phyloP scores from a whole-genome alignment of 2,113 vertebrate species.

The Raja brachyura region DNA sequence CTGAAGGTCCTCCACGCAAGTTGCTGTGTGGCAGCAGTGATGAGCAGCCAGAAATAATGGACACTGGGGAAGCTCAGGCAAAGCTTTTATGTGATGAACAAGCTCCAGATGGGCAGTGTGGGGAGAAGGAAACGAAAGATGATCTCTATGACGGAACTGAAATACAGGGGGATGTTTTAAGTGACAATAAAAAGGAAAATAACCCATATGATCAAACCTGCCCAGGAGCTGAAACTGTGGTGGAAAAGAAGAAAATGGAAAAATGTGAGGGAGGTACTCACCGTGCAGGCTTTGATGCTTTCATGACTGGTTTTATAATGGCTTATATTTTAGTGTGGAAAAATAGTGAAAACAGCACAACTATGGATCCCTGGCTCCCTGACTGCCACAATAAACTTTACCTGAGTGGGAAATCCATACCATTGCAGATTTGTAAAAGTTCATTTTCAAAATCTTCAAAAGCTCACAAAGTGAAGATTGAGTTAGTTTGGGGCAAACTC shows the following conservation, averaged over 20 bases:
- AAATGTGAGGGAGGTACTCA: conserved; percentile 62
- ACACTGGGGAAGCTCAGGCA: background rate
- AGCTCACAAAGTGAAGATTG: conserved; percentile 84
- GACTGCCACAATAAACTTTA: conserved; percentile 85
- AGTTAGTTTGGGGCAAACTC: conserved; percentile 63
- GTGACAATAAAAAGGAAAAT: background rate
- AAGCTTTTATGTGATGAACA: background rate
- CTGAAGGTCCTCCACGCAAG: conserved; percentile 49
- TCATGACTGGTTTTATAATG: conserved; percentile 94
- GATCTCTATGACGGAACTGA: background rate
- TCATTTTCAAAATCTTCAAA: conserved; percentile 85
- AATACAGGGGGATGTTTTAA: conserved; percentile 39
- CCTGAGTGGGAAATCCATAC: conserved; percentile 85
- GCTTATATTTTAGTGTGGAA: conserved; percentile 62
- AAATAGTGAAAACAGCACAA: conserved; percentile 42
- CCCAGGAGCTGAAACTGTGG: background rate
- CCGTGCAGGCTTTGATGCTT: conserved; percentile 90
- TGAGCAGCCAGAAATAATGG: background rate
- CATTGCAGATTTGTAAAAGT: conserved; percentile 86
- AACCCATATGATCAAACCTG: background rate
- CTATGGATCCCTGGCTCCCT: conserved; percentile 56
- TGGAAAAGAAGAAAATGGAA: conserved; percentile 15
- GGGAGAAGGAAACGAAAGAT: background rate
- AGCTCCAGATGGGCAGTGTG: background rate
- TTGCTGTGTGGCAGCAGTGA: conserved; percentile 33